Evolutionary conservation across 2,113 vertebrate genomes (phyloP).

Genomic region (Mastomys natalensis): DNA sequence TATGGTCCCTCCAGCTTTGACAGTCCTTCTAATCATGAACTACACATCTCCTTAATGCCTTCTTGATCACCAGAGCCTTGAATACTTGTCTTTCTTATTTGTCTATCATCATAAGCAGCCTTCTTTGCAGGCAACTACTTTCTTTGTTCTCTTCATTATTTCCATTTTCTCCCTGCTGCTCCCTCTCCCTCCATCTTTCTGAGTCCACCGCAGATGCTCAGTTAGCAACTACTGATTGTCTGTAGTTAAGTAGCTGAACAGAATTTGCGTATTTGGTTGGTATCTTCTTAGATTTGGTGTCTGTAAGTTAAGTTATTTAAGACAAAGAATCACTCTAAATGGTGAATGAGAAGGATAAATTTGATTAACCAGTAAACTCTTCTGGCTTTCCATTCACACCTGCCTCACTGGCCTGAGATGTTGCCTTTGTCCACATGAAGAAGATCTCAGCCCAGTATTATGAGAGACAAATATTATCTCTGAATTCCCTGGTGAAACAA

Average conservation of each 20-base stretch:
- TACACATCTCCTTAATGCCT: background rate
- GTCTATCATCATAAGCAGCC: background rate
- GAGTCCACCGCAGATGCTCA: background rate
- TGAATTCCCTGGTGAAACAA: background rate
- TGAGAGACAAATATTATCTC: background rate
- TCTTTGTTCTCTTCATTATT: background rate
- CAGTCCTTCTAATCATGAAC: background rate
- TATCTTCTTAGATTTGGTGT: slow-evolving; percentile 40
- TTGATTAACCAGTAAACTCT: background rate
- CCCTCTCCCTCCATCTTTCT: background rate
- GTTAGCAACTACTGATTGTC: background rate
- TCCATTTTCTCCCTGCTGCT: background rate
- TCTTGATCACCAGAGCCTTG: background rate
- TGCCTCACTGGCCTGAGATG: background rate
- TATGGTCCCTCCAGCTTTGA: background rate
- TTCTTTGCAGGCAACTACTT: background rate
- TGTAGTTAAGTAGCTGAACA: slow-evolving; percentile 5
- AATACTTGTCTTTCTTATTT: background rate
- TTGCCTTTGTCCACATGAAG: background rate
- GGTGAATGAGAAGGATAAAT: background rate
- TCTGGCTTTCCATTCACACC: background rate
- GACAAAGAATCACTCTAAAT: slow-evolving; percentile 7
- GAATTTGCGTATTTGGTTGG: slow-evolving; percentile 17
- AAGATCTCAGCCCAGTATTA: background rate
- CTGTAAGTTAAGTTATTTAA: slow-evolving; percentile 31